Evolutionary conservation across 2,888 invertebrate genomes (phyloP), one percentile per base, ranked within the genome.

Genomic region (Drosophila nigritarsus): DNA sequence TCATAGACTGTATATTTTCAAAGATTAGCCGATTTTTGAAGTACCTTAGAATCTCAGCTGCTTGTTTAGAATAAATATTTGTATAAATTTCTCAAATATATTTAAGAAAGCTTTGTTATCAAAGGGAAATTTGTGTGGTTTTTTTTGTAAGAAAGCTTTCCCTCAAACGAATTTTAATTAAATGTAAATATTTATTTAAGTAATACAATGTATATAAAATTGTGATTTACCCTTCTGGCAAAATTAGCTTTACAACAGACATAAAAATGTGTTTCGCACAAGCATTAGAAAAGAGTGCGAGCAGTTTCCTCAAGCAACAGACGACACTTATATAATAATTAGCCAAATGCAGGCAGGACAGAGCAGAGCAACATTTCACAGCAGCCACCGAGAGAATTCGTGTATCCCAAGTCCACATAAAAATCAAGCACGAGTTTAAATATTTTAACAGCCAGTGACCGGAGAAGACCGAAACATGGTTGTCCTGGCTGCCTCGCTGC

Each of bases 301-400:
- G 0, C 18, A 36, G 38, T 42, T 49, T 32, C 68, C 45, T 64
- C 58, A 27, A 45, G 67, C 65, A 59, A 18, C 54, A 40, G 55
- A 49, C 59, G 70, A 62, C 75, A 66, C 66, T 83, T 81, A 67
- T 75, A 73, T 67, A 73, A 82, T 86, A 86, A 89, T 89, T 87
- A 87, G 87, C 76, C 74, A 82, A 88, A 69, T 86, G 77, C 75
- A 74, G 15, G 64, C 32, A 20, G 20, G 18, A n/a, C 27, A n/a
- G 13, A n/a, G 38, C 27, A 13, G 13, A 15, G 18, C 20, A 38
- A n/a, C 13, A 20, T 29, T 29, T n/a, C 45, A 8, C 45, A 55
- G 38, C 55, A 38, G 55, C 38, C 55, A 55, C 27, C 38, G 27
- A 55, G 38, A 38, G 27, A n/a, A 55, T 38, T 29, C 38, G 38